These are phyloP conservation scores for Antedon mediterranea DNA, from an alignment of 53 echinoderm and acorn worm genomes.

Conservation along the genomic window DNA sequence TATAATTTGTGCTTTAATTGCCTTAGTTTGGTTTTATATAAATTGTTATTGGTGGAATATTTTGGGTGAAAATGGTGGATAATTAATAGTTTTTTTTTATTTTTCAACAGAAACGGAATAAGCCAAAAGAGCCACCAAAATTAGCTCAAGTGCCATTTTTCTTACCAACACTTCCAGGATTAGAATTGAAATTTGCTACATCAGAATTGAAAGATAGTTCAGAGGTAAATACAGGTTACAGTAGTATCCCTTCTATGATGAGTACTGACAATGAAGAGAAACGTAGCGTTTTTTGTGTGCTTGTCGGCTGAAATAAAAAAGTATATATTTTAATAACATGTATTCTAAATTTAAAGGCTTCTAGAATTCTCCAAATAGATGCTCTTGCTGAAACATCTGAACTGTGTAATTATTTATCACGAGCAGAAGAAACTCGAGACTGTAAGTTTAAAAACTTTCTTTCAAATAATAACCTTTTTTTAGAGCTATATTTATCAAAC, in stretches of 20 bases:
- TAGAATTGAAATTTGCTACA: slow-evolving; percentile 54
- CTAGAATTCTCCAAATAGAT: neutral
- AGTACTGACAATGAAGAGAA: too few relatives aligned
- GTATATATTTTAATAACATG: too few relatives aligned
- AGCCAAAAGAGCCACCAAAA: slow-evolving; percentile 74
- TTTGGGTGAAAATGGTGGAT: too few relatives aligned
- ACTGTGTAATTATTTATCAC: neutral
- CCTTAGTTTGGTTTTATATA: too few relatives aligned
- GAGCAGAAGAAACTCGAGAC: neutral
- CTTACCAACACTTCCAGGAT: slow-evolving; percentile 68
- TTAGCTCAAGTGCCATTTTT: slow-evolving; percentile 92
- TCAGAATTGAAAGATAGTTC: slow-evolving; percentile 10
- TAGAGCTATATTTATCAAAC: too few relatives aligned
- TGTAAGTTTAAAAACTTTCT: neutral
- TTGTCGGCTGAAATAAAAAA: too few relatives aligned
- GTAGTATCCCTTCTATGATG: too few relatives aligned
- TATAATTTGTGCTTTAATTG: too few relatives aligned
- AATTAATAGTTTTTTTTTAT: too few relatives aligned
- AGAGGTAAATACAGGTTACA: neutral
- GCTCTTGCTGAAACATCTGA: neutral
- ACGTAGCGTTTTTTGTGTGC: too few relatives aligned
- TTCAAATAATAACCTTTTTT: too few relatives aligned
- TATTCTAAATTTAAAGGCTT: neutral
- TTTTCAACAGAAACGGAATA: slow-evolving; percentile 66
- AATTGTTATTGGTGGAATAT: too few relatives aligned